Evolutionary conservation across 1,140 invertebrate genomes (phyloP), one percentile per base, ranked within the genome.

Genomic region (Berghia stephanieae): DNA sequence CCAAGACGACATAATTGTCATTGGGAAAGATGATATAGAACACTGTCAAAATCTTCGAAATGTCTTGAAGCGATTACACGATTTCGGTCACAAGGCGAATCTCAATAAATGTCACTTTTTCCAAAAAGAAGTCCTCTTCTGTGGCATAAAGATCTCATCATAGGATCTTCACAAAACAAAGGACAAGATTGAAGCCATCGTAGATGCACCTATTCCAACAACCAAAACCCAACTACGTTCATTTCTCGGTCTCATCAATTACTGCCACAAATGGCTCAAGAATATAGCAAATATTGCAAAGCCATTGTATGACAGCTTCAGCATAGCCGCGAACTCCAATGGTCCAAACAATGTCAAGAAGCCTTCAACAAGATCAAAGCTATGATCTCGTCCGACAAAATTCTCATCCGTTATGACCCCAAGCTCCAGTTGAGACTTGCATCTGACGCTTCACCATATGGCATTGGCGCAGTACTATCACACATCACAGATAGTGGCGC

Each of bases 381-480:
- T 27, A 21, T 80, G 27, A 52, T 91, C 8, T 36, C 82, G 34
- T 79, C 78, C 10, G 40, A 78, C 49, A 31, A 68, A 52, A 78
- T 86, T 13, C 78, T 90, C 27, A 84, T 81, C 16, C 85, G 88
- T 73, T 91, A 88, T 79, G 86, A 91, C 66, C 82, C 84, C 38
- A 74, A 84, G 34, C 71, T 85, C 82, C 84, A 38, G 70, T 91
- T 4, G 78, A 88, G 18, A n/a, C 73, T 92, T 42, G 85, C 90
- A 31, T 87, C 87, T 16, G 91, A 92, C 85, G 90, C 90, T 27
- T 90, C 86, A 71, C 77, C 83, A 1, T 85, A 87, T 78, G 91
- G 90, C 8, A 80, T 92, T 1, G 89, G 91, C 0, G 89, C 87
- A 0, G 85, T 91, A 10, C 75, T 92, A 0, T 84, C 85, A 1